phyloP scores from a whole-genome alignment of 2,797 vertebrate genomes.

The Botia almorhae region DNA sequence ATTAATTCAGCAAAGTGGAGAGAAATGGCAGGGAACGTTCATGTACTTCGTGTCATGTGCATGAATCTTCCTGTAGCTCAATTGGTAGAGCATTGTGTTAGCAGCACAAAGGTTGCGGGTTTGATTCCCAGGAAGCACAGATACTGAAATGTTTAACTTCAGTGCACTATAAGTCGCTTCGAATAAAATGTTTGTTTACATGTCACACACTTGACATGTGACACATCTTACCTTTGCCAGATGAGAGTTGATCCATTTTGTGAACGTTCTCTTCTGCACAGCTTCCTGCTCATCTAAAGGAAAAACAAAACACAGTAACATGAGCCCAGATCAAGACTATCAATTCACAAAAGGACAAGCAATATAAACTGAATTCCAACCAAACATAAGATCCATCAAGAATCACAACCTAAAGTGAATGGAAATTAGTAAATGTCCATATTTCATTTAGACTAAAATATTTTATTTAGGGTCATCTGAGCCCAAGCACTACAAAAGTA shows the following conservation, averaged over 20 bases:
- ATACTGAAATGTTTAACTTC: no score
- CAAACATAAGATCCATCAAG: neutral
- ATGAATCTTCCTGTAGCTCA: neutral
- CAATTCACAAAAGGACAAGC: neutral
- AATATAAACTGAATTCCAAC: neutral
- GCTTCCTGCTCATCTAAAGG: constrained; percentile 95
- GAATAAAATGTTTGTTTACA: constrained; percentile 10
- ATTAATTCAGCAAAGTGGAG: constrained; percentile 26
- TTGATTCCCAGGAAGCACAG: no score
- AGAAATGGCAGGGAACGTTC: neutral
- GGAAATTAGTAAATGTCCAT: no score
- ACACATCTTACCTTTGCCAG: constrained; percentile 89
- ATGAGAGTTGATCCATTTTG: constrained; percentile 99
- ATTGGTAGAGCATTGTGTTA: no score
- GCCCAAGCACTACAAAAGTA: neutral
- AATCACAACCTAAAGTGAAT: neutral
- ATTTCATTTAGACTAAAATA: neutral
- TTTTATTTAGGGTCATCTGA: no score
- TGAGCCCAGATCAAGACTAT: neutral
- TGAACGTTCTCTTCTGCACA: constrained; percentile 98
- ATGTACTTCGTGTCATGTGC: neutral
- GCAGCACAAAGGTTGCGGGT: no score
- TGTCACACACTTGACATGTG: constrained; percentile 44
- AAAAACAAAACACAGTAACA: constrained; percentile 40
- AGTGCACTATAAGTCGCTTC: no score